Evolutionary conservation across 1,140 invertebrate species (phyloP), one percentile per base, ranked within the genome.

Genomic region (Propsilocerus akamusi): DNA sequence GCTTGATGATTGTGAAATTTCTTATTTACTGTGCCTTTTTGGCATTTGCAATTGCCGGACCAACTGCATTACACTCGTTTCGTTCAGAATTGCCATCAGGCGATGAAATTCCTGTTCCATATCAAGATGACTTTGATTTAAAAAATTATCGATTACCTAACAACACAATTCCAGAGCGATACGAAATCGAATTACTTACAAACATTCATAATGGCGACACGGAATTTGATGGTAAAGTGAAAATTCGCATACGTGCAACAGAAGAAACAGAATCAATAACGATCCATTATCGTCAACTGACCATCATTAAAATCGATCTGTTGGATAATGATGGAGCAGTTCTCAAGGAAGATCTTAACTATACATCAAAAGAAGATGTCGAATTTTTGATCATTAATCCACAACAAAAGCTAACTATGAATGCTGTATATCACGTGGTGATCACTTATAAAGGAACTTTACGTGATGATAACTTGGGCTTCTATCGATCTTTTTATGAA

Each of bases 401-500:
- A 5, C 23, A 14, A 1, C 1, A 34, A 3, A 20, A 34, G 11
- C 56, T 72, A 4, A 0, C 14, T 1, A 47, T 10, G 7, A 59
- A 53, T 11, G 51, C 51, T 3, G 59, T 53, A 6, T 67, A 77
- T 55, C 50, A 49, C 10, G 59, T 78, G 32, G 61, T 58, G 1
- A 72, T 79, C 22, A 28, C 37, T 0, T 80, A 75, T 46, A 58
- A 51, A 1, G 76, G 77, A 17, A 55, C 57, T 0, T 64, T 79
- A 23, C 72, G 75, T 51, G 55, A 62, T 1, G 76, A 78, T 52
- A 69, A 80, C 54, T 71, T 71, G 34, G 88, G 88, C 30, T 90
- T 92, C 61, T 92, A 92, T 58, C 72, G 76, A 26, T 87, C 82
- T 57, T 76, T 72, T n/a, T 93, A 89, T 56, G 64, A 66, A 3